Evolutionary conservation across 2,113 vertebrate genomes (phyloP).

Genomic region (Syngnathus scovelli): DNA sequence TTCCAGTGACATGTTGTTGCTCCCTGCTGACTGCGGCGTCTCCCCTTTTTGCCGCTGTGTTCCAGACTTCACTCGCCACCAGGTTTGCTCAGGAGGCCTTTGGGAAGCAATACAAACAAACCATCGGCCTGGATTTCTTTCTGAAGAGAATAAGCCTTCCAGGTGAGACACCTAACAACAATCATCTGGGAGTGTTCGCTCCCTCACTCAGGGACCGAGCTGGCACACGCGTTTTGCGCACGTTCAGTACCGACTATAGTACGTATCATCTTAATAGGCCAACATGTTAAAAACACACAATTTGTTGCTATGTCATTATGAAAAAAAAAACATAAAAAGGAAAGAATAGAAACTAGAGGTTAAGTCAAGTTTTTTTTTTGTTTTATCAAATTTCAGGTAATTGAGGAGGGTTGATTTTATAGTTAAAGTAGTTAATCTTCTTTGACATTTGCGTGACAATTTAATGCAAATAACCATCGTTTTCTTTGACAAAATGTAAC

Average conservation of each 20-base stretch:
- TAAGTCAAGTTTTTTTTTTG: background rate
- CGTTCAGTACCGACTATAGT: too few relatives aligned
- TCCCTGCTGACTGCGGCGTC: conserved; percentile 8
- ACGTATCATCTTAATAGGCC: background rate
- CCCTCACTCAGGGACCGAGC: conserved; percentile 19
- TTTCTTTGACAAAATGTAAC: background rate
- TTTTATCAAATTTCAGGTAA: background rate
- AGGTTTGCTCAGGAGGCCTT: conserved; percentile 98
- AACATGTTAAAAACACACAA: background rate
- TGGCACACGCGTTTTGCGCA: conserved; percentile 2
- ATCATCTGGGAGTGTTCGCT: conserved; percentile 37
- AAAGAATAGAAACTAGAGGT: background rate
- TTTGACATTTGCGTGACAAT: background rate
- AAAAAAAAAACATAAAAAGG: background rate
- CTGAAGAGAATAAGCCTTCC: conserved; percentile 95
- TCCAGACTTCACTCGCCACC: conserved; percentile 92
- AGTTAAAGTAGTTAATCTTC: too few relatives aligned
- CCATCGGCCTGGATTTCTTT: conserved; percentile 98
- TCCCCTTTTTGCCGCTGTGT: conserved; percentile 57
- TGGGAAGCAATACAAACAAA: conserved; percentile 99
- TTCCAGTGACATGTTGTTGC: conserved; percentile 30
- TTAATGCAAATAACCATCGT: background rate
- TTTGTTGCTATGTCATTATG: background rate
- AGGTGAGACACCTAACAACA: conserved; percentile 79
- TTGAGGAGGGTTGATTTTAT: too few relatives aligned